Base-by-base conservation (phyloP, 2,113 vertebrate species). In the Macroglossus sobrinus region DNA sequence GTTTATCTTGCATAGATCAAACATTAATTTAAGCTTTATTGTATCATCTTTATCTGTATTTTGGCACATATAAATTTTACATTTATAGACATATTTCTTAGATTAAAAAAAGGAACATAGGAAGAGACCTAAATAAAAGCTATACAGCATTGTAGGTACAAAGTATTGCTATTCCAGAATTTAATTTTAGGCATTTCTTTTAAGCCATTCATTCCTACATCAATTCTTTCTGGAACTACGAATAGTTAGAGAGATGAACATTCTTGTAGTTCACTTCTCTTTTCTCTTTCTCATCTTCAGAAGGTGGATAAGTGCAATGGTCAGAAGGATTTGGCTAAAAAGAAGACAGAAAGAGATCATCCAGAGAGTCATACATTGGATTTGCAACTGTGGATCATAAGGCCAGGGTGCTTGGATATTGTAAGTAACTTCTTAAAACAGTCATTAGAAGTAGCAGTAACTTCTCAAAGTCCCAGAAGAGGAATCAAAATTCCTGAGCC, bases 1-100 rank as follows among this genome's bases (percentile, higher is more conserved):
- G 47, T 10, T 75, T 96, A 90, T 88, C 63, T 96, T 40, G n/a
- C 4, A 63, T 53, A 80, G 40, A 89, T 66, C 2, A 64, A 84
- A 57, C 6, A 59, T 87, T 81, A 95, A 64, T 63, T 92, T 91
- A 75, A 74, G 22, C 19, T 86, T 91, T 93, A 86, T 78, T 93
- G 1, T 91, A 47, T 66, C 30, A 47, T 93, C 30, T 66, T 87
- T 33, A 33, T 53, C 15, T 89, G 2, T 92, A 75, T 87, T 93
- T 93, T 93, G 40, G 33, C 40, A 47, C 1, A n/a, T 89, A 26
- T 86, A 86, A 18, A n/a, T 94, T 76, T 93, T 50, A 50, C 50
- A 50, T 50, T 50, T 50, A 50, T 89, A 38, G 45, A 72, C 50
- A 68, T 81, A 84, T 78, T 72, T 33, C n/a, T 82, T 89, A 38